phyloP scores from a whole-genome alignment of 2,888 invertebrate genomes.

The Leptopilina drosophilae region DNA sequence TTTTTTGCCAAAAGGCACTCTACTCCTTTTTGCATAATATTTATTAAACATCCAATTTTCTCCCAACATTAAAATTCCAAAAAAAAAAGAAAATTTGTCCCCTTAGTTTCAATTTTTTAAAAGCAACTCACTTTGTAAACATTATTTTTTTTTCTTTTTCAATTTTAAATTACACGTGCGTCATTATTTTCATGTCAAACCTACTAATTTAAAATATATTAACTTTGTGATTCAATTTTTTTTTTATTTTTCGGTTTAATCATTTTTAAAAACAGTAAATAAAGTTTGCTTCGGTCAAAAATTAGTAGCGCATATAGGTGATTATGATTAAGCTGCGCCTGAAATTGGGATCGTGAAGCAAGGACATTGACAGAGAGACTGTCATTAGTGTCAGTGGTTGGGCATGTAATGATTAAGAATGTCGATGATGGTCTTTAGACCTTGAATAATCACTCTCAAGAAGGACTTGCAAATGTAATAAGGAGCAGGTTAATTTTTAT shows the following conservation, averaged over 20 bases:
- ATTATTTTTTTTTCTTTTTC: no score
- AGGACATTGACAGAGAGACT: constrained; percentile 20
- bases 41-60: not conserved
- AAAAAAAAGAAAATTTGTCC: no score
- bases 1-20: not conserved
- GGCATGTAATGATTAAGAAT: constrained; percentile 10
- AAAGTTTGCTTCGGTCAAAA: not conserved
- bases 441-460: constrained; percentile 11
- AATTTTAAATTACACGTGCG: no score
- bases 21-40: not conserved
- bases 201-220: no score
- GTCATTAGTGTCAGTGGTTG: constrained; percentile 33
- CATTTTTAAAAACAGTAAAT: not conserved
- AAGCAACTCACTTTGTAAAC: no score
- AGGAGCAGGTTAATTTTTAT: not conserved
- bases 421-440: constrained; percentile 20
- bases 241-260: not conserved
- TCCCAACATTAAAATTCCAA: not conserved
- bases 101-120: no score
- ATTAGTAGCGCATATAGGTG: not conserved
- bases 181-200: no score
- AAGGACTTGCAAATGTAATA: constrained; percentile 4
- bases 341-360: constrained; percentile 6
- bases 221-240: no score
- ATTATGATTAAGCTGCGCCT: not conserved